Percentiles rank a stretch among this genome's conserved stretches.
phyloP scores from a whole-genome alignment of 2,888 invertebrate genomes.

The Chydorus sphaericus region DNA sequence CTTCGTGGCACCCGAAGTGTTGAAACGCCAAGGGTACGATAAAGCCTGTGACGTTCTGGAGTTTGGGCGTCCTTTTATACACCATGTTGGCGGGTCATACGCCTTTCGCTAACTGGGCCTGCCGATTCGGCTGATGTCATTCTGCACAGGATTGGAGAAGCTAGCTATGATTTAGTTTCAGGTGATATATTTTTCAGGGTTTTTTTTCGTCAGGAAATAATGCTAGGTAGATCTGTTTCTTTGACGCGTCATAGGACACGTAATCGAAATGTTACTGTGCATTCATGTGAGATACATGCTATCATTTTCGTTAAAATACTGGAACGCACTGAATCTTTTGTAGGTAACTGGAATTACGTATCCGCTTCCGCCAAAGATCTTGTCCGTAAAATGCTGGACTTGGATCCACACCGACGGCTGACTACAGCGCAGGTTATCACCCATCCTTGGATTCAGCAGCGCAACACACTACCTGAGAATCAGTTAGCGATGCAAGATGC shows the following conservation, averaged over 20 bases:
- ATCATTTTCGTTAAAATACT: no score
- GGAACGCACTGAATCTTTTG: no score
- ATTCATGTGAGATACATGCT: no score
- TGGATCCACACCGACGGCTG: conserved; percentile 78
- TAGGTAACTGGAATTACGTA: conserved; percentile 66
- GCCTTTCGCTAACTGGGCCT: conserved; percentile 51
- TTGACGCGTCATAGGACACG: no score
- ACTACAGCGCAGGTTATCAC: conserved; percentile 71
- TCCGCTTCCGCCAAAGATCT: conserved; percentile 69
- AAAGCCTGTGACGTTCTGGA: conserved; percentile 99
- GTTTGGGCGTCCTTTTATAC: conserved; percentile 87
- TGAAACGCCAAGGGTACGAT: conserved; percentile 94
- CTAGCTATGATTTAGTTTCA: conserved; percentile 1
- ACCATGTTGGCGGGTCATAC: conserved; percentile 83
- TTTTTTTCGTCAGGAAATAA: no score
- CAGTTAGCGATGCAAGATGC: conserved; percentile 10
- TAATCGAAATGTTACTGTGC: no score
- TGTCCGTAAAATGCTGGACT: conserved; percentile 81
- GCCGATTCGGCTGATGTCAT: conserved; percentile 73
- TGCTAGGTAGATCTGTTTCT: no score
- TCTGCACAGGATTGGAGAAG: conserved; percentile 43
- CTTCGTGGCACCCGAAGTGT: conserved; percentile 93
- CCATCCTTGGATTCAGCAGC: conserved; percentile 68
- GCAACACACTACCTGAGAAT: conserved; percentile 37
- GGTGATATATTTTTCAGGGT: background rate